Evolutionary conservation across 2,113 vertebrate species (phyloP).

Genomic region (Rattus rattus): DNA sequence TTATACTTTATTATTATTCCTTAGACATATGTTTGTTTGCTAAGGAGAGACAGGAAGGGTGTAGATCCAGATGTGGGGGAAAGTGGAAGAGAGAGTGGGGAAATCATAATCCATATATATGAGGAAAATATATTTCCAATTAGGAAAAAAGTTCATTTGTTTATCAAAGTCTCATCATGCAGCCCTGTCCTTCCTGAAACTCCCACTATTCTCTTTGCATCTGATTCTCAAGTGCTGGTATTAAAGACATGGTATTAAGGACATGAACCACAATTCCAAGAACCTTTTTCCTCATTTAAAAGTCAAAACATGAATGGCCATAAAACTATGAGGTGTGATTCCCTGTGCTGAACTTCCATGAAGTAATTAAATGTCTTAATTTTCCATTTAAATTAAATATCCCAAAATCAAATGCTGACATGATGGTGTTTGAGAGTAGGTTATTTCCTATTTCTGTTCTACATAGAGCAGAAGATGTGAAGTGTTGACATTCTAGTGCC

Average conservation of each 20-base stretch:
- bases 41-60: too few relatives aligned
- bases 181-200: background rate
- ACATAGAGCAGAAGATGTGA: background rate
- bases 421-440: background rate
- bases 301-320: background rate
- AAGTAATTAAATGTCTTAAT: background rate
- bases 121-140: too few relatives aligned
- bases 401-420: background rate
- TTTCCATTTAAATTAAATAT: conserved; percentile 2
- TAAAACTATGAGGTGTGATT: background rate
- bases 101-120: too few relatives aligned
- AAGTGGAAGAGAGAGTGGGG: too few relatives aligned
- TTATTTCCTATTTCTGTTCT: background rate
- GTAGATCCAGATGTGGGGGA: too few relatives aligned
- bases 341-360: background rate
- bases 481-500: background rate
- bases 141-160: too few relatives aligned
- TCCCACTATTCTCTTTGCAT: background rate
- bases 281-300: background rate
- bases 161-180: background rate
- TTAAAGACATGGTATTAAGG: background rate
- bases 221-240: background rate
- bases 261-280: background rate
- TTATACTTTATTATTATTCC: too few relatives aligned
- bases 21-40: too few relatives aligned